Evolutionary conservation across 2,113 vertebrate genomes (phyloP), one percentile per base, ranked within the genome.

Genomic region (Cathartes aura): DNA sequence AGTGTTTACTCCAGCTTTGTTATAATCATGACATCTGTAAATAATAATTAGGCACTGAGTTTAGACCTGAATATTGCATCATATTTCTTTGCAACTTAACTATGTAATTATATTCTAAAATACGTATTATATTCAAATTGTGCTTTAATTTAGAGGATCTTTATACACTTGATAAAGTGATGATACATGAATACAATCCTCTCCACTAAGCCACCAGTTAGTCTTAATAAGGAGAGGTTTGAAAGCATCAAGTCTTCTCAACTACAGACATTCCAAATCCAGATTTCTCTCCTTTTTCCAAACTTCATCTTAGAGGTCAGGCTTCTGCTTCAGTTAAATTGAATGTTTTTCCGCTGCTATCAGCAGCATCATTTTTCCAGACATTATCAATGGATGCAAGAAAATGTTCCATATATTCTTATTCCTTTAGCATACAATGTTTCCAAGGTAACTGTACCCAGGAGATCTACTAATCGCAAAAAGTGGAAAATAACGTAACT

Each of bases 361-460:
- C 68, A 94, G 34, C 34, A 90, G 15, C 43, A 89, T 67, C 36
- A 11, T 89, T 97, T 96, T 91, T 53, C 68, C 62, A 94, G 68
- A 53, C 22, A 40, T 36, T 86, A 90, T 71, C 71, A 94, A 55
- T 76, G 36, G 73, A 52, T 86, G 43, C 60, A 97, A 89, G 68
- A 97, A 81, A 75, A 52, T 38, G 64, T 84, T 91, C 72, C 20
- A 4, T 90, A 86, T 73, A 93, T 85, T 92, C 84, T 75, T 86
- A 84, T 73, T 88, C 56, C 74, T 97, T 95, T 86, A 97, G 58
- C 94, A 66, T 84, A 81, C 1, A 1, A 73, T 80, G 92, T 98
- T 97, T 97, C 95, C 95, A 96, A 91, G 94, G 94, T 87, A 95
- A 97, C 96, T 48, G 47, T 53, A 72, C 92, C 75, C 93, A 90